These are phyloP conservation scores for Elephas maximus DNA, from an alignment of 2,113 vertebrate species.

Conservation along the genomic window DNA sequence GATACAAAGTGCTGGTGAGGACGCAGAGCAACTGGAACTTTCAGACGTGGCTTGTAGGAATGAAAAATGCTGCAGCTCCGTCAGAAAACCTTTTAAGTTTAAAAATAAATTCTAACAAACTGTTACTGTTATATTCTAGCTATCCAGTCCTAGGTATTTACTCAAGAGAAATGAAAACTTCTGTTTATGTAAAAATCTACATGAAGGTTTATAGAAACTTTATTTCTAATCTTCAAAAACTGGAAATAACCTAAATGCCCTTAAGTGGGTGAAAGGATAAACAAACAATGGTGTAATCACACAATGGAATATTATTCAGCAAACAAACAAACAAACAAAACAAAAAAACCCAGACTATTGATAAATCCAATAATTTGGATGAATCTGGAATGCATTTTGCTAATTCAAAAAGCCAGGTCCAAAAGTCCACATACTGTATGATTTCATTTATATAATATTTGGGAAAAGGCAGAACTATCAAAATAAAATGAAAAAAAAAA, in stretches of 20 bases:
- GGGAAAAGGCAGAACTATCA: neutral
- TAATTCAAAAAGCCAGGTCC: neutral
- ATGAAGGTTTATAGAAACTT: conserved; percentile 1
- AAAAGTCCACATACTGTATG: neutral
- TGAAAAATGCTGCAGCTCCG: neutral
- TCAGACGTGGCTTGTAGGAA: neutral
- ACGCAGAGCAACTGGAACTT: neutral
- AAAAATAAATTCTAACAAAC: neutral
- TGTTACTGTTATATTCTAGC: neutral
- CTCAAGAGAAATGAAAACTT: neutral
- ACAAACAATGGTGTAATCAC: neutral
- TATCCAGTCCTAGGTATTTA: neutral
- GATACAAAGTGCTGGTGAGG: neutral
- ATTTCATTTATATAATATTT: neutral
- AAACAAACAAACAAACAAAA: too few species aligned
- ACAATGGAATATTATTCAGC: neutral
- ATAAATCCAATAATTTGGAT: neutral
- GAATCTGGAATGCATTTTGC: neutral
- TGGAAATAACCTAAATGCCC: neutral
- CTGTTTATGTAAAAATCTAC: neutral
- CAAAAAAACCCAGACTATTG: neutral
- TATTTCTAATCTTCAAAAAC: neutral
- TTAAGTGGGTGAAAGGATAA: neutral
- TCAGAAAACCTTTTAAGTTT: neutral
- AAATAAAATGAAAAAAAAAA: neutral